Base-by-base conservation (phyloP, 1,140 invertebrate genomes). In the Bombus sibiricus region DNA sequence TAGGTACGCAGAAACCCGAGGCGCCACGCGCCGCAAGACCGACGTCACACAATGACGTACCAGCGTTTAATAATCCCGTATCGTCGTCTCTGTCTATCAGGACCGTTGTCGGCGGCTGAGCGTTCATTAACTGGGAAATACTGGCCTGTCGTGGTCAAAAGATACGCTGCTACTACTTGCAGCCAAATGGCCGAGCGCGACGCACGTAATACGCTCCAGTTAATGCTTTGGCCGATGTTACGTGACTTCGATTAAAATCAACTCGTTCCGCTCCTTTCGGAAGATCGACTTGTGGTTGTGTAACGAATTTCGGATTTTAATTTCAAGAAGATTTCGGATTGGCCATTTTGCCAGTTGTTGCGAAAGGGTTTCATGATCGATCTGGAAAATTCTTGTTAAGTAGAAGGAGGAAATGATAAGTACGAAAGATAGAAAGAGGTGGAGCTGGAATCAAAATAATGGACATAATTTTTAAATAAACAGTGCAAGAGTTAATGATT, bases 1-100 rank as follows among this genome's bases (percentile, higher is more conserved):
- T 82, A 69, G 64, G 39, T 59, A 81, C 57, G 71, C 41, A 66
- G 47, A 39, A 72, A 66, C 62, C 74, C 28, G 74, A 83, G 83
- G 77, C 73, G 76, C 32, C 83, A 79, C 57, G 62, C 71, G 84
- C 62, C 81, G 75, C 88, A 72, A 84, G 77, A 64, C 62, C 81
- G 53, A 81, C 81, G 78, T 83, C 87, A 53, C 68, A 80, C 85
- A 77, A 87, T 86, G 77, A 92, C 68, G 84, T 83, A 89, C 90
- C 85, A 39, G 66, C 83, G 82, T 92, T 91, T 92, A 92, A 92
- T 92, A 91, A 93, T 92, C 91, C 66, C 62, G 68, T 87, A 77
- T 77, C 66, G 85, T 73, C 64, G 57, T 89, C 78, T 75, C 78
- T 79, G 79, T 86, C 80, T 69, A 86, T 88, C 84, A 73, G 69